Base-by-base conservation (phyloP, 2,113 vertebrate species). In the Cinclus cinclus region DNA sequence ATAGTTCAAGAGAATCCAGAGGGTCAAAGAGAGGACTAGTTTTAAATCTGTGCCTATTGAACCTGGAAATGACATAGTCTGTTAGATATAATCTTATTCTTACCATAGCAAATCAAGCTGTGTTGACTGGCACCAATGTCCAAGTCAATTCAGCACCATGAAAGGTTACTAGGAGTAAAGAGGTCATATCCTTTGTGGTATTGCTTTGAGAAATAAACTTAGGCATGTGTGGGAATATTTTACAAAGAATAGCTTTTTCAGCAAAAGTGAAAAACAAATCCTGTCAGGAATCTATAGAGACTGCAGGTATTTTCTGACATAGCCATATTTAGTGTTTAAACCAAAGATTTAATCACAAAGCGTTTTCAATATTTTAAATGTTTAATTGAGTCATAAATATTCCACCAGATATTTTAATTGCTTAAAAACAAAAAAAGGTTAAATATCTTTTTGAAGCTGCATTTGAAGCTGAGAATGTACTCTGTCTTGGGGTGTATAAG, bases 191-290 rank as follows among this genome's bases (percentile, higher is more conserved):
- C 96, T 98, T 98, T 98, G 98, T 98, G 96, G 94, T 80, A 95
- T 92, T 94, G 94, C 97, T 97, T 98, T 98, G 97, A 98, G 97
- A 98, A 98, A 97, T 96, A 98, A 98, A 97, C 97, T 96, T 96
- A 97, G 97, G 97, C 97, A 98, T 98, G 98, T 98, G 98, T 98
- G 98, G 98, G 98, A 98, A 98, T 98, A 98, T 98, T 98, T 97
- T 95, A 96, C 95, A 96, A 97, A 98, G 98, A 98, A 98, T 98
- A 97, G 97, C 96, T 95, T 97, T 96, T 92, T 96, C 94, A 95
- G 90, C 63, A 95, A 97, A 97, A 97, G 97, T 96, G 97, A 96
- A 96, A 97, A 96, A 96, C 95, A 97, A 98, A 97, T 97, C 97
- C 97, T 94, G 97, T 97, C 95, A 95, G 94, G 95, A 87, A 95